Evolutionary conservation across 92 coral and sea anemone species (phyloP).

Genomic region (Umimayanthus chanpuru): DNA sequence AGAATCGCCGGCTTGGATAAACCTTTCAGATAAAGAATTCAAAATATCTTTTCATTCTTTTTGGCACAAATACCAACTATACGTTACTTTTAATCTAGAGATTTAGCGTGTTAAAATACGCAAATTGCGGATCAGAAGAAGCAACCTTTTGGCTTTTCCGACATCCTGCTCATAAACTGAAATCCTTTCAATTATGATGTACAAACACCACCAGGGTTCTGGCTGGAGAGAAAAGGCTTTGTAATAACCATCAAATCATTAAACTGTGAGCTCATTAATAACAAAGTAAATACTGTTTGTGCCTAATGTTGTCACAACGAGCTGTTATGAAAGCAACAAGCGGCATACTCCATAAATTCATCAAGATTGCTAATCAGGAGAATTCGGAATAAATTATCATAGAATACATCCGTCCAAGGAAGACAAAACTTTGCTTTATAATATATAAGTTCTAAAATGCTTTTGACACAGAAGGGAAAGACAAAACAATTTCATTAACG

Average conservation of each 20-base stretch:
- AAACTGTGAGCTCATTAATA: neutral
- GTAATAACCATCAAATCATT: neutral
- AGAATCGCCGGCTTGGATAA: too few species aligned
- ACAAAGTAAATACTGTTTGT: conserved; percentile 1
- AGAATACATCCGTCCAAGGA: neutral
- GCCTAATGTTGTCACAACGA: neutral
- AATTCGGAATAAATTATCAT: neutral
- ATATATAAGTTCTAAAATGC: neutral
- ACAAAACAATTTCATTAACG: neutral
- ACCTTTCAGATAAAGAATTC: too few species aligned
- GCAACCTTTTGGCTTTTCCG: too few species aligned
- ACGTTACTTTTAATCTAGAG: too few species aligned
- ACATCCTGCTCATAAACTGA: too few species aligned
- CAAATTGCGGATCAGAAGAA: too few species aligned
- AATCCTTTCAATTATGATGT: too few species aligned
- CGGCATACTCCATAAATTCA: conserved; percentile 7
- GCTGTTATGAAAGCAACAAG: conserved; percentile 4
- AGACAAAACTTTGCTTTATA: neutral
- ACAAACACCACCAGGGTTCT: neutral
- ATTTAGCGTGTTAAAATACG: too few species aligned
- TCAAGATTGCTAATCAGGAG: neutral
- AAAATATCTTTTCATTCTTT: too few species aligned
- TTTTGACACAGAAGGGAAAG: neutral
- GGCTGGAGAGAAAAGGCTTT: neutral
- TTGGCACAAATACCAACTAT: too few species aligned